Evolutionary conservation across 37 sponge, comb jelly and placozoan genomes (phyloP).

Genomic region (Halichondria panicea): DNA sequence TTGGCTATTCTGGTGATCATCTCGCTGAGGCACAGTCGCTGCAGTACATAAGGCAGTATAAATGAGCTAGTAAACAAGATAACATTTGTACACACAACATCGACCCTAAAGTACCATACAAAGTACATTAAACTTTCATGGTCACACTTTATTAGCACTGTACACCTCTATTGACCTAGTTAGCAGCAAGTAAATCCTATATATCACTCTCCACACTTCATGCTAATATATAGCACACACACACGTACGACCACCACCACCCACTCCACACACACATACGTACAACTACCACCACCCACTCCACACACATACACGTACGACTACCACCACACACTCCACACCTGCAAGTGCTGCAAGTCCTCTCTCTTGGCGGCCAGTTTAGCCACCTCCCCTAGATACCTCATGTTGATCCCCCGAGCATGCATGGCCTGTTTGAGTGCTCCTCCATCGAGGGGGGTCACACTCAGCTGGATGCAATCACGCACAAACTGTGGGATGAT

Average conservation of each 20-base stretch:
- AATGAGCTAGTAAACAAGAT: neutral
- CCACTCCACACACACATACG: neutral
- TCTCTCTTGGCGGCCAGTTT: constrained; percentile 30
- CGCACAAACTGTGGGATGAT: constrained; percentile 50
- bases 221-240: too few species aligned
- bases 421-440: constrained; percentile 68
- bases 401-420: constrained; percentile 92
- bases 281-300: neutral
- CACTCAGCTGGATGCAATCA: constrained; percentile 63
- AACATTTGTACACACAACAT: too few species aligned
- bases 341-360: constrained; percentile 62
- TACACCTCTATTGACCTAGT: too few species aligned
- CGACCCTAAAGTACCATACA: too few species aligned
- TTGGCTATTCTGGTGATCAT: constrained; percentile 84
- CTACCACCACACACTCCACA: constrained; percentile 7
- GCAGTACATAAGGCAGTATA: neutral
- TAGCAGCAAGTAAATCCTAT: too few species aligned
- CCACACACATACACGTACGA: neutral
- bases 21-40: constrained; percentile 78
- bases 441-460: constrained; percentile 72
- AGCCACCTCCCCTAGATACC: constrained; percentile 87
- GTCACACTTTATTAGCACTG: too few species aligned
- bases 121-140: too few species aligned
- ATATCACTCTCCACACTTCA: too few species aligned
- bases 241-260: neutral